A percentile compares a stretch with the other conserved stretches of the same genome.
Evolutionary conservation across 2,797 vertebrate species (phyloP).

Genomic region (Nothura maculosa): DNA sequence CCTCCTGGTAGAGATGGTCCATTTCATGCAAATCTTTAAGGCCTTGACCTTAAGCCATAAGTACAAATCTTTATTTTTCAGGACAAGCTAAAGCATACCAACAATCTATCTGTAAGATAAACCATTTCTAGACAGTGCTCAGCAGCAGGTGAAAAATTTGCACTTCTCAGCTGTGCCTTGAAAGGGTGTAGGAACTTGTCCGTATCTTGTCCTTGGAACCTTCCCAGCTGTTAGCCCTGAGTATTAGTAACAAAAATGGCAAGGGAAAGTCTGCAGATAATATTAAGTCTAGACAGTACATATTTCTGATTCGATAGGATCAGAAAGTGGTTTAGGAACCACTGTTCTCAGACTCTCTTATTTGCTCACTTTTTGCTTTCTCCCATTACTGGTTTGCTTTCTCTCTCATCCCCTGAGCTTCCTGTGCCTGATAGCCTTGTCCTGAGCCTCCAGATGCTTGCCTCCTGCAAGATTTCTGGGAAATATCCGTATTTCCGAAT

Average conservation of each 20-base stretch:
- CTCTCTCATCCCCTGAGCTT: not conserved
- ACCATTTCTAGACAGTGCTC: not conserved
- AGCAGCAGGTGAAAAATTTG: not conserved
- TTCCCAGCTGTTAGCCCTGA: not conserved
- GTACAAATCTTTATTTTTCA: not conserved
- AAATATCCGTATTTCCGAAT: not conserved
- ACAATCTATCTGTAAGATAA: not conserved
- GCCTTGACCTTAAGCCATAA: not conserved
- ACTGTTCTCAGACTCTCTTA: not conserved
- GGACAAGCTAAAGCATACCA: not conserved
- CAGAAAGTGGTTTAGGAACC: not conserved
- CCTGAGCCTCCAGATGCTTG: not conserved
- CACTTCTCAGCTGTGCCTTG: not conserved
- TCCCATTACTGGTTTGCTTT: not conserved
- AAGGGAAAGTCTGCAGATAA: not conserved
- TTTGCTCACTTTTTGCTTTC: not conserved
- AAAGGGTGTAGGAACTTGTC: not conserved
- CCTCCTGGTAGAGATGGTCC: not conserved
- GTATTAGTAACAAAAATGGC: not conserved
- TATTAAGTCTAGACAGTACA: not conserved
- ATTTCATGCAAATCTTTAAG: not conserved
- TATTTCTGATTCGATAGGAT: not conserved
- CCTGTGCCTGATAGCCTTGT: not conserved
- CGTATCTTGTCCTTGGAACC: not conserved
- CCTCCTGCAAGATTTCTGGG: not conserved